Conservation (phyloP, 2,113 vertebrate genomes). For the Thryonomys swinderianus region DNA sequence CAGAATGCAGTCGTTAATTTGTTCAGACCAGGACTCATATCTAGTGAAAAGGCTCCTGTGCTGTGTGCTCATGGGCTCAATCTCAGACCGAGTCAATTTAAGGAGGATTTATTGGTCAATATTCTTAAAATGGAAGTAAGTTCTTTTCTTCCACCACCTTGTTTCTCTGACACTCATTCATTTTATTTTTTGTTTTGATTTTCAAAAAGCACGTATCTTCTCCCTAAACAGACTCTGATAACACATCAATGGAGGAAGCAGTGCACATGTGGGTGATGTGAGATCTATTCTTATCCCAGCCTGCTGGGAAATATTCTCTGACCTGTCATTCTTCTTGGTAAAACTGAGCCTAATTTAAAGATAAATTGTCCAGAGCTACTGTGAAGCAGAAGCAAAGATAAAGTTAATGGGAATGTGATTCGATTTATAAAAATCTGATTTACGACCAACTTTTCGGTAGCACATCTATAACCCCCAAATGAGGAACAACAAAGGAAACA, state of each 20-base stretch:
- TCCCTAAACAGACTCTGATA: not conserved
- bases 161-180: not conserved
- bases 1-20: not conserved
- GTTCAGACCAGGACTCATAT: not conserved
- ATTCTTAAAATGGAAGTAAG: not conserved
- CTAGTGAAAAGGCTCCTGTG: not conserved
- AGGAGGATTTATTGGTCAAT: not conserved
- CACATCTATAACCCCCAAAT: constrained; percentile 71
- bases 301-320: constrained; percentile 75
- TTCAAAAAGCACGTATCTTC: not conserved
- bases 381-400: constrained; percentile 78
- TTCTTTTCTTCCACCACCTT: not conserved
- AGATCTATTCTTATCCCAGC: constrained; percentile 64
- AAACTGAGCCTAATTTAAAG: constrained; percentile 82
- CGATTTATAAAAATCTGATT: constrained; percentile 83
- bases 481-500: constrained; percentile 72
- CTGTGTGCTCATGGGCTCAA: not conserved
- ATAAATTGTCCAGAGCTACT: constrained; percentile 77
- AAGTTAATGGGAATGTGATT: constrained; percentile 83
- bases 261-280: constrained; percentile 46
- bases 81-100: not conserved
- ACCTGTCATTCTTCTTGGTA: constrained; percentile 73
- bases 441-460: constrained; percentile 68
- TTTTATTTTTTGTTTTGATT: constrained; percentile 10
- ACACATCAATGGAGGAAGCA: constrained; percentile 57